phyloP scores from a whole-genome alignment of 2,888 invertebrate species.

The Helicoverpa assulta region DNA sequence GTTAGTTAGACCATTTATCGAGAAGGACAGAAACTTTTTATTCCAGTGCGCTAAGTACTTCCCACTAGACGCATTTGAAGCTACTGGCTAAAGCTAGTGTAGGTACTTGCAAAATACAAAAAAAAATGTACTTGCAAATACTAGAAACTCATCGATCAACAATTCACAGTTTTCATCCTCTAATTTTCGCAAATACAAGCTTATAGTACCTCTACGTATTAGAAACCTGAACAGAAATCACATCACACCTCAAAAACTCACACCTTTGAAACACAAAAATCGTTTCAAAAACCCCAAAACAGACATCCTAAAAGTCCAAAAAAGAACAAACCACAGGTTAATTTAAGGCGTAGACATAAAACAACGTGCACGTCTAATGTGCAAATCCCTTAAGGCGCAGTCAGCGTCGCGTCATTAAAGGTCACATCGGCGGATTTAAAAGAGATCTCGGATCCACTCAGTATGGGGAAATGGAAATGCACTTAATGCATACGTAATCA shows the following conservation, averaged over 20 bases:
- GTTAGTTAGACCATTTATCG: no score
- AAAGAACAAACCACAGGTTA: conserved; percentile 5
- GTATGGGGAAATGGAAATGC: conserved; percentile 85
- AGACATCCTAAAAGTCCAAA: not conserved
- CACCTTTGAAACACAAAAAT: not conserved
- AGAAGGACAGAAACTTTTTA: no score
- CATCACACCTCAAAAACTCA: not conserved
- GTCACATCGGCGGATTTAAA: conserved; percentile 78
- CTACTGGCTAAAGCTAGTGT: no score
- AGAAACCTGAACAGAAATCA: no score
- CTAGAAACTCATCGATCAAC: no score
- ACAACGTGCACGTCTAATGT: conserved; percentile 42
- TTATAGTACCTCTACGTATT: no score
- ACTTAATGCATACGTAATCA: conserved; percentile 89
- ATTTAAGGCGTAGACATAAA: conserved; percentile 32
- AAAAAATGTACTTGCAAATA: no score
- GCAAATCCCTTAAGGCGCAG: conserved; percentile 51
- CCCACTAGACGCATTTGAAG: no score
- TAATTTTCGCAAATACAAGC: no score
- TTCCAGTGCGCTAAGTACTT: no score
- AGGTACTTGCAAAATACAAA: no score
- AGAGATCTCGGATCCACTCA: conserved; percentile 78
- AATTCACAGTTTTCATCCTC: no score
- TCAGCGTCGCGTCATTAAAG: conserved; percentile 72
- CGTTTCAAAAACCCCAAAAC: not conserved